Conservation (phyloP, 2,888 invertebrate genomes). For the Heliconius sara region DNA sequence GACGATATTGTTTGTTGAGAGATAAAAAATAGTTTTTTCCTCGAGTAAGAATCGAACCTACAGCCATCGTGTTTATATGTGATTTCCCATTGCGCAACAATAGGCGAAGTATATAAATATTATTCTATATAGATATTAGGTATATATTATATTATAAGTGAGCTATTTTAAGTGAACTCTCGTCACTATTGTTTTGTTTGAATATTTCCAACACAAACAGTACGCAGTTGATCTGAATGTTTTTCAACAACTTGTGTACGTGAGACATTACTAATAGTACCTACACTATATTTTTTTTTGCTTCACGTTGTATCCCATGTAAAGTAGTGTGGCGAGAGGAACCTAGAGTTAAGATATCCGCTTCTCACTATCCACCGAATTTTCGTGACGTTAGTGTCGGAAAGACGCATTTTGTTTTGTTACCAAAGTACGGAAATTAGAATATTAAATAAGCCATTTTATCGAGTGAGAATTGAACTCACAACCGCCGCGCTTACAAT, state of each 20-base stretch:
- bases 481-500: too few relatives aligned
- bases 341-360: too few relatives aligned
- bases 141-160: background rate
- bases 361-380: too few relatives aligned
- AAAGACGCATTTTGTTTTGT: too few relatives aligned
- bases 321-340: background rate
- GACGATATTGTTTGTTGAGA: background rate
- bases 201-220: constrained; percentile 75
- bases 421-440: too few relatives aligned
- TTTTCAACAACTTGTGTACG: constrained; percentile 58
- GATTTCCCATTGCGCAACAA: too few relatives aligned
- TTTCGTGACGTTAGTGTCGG: fast-evolving
- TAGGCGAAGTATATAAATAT: background rate
- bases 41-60: background rate
- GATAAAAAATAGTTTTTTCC: background rate
- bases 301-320: background rate
- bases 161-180: constrained; percentile 29
- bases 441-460: too few relatives aligned
- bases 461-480: too few relatives aligned
- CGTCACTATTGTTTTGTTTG: constrained; percentile 63
- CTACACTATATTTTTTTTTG: constrained; percentile 1
- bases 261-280: constrained; percentile 9
- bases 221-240: constrained; percentile 57
- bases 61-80: background rate
- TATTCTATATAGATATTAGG: background rate